Percentiles rank a stretch among this genome's conserved stretches.
phyloP scores from a whole-genome alignment of 2,797 vertebrate genomes.

The Melanotaenia boesemani region DNA sequence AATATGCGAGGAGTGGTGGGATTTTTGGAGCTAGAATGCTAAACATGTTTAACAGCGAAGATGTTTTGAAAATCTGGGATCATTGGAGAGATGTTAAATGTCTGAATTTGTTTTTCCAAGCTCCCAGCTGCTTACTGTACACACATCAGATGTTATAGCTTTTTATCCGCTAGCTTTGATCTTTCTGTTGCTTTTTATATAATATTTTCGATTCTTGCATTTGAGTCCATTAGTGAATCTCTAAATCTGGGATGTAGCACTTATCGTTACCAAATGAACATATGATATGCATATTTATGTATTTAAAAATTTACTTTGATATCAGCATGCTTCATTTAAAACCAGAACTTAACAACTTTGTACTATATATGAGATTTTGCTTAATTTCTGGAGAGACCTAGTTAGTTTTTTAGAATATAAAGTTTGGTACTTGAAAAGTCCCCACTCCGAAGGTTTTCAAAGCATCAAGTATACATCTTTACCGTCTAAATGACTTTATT shows the following conservation, averaged over 20 bases:
- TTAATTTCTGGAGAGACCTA: conserved; percentile 26
- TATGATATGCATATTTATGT: conserved; percentile 65
- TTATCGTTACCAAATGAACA: conserved; percentile 68
- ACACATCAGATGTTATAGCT: conserved; percentile 73
- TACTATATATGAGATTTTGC: conserved; percentile 5
- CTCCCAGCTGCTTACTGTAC: conserved; percentile 71
- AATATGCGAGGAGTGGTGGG: conserved; percentile 64
- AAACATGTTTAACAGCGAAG: conserved; percentile 80
- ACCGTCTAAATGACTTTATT: background rate
- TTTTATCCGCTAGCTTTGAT: conserved; percentile 78
- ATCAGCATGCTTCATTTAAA: conserved; percentile 57
- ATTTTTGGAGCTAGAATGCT: conserved; percentile 80
- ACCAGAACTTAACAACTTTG: conserved; percentile 21
- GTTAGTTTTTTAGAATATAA: conserved; percentile 39
- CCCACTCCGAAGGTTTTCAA: background rate
- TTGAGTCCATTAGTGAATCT: conserved; percentile 74
- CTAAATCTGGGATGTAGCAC: conserved; percentile 66
- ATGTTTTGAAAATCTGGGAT: conserved; percentile 77
- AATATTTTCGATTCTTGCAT: conserved; percentile 71
- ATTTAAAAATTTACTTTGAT: conserved; percentile 70
- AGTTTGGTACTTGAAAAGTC: conserved; percentile 23
- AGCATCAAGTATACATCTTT: background rate
- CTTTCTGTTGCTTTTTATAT: conserved; percentile 64
- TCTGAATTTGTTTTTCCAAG: conserved; percentile 79
- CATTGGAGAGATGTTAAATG: conserved; percentile 77